These are phyloP conservation scores for Sesia apiformis DNA, from an alignment of 2,888 invertebrate genomes.

Conservation along the genomic window DNA sequence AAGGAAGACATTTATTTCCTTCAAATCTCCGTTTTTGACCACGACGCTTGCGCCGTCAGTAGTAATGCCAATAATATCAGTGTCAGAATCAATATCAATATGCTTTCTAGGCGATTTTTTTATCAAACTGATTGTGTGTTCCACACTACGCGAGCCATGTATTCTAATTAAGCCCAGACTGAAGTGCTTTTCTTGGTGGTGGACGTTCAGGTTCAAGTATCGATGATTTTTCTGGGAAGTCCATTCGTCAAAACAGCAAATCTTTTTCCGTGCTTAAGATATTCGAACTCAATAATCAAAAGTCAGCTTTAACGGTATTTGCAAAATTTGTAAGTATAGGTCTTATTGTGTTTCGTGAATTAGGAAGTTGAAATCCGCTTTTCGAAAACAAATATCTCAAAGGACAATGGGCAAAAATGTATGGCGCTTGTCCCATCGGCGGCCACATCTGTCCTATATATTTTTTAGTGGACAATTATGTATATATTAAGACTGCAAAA, in stretches of 20 bases:
- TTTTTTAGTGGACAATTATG: too few species aligned
- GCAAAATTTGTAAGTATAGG: too few species aligned
- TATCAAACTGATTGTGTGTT: slow-evolving; percentile 1
- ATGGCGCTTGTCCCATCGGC: too few species aligned
- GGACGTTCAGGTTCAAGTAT: slow-evolving; percentile 12
- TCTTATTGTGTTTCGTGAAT: too few species aligned
- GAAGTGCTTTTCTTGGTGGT: slow-evolving; percentile 8
- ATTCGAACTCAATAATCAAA: slow-evolving; percentile 3
- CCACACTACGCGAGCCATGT: slow-evolving; percentile 7
- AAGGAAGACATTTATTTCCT: too few species aligned
- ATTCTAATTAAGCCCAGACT: slow-evolving; percentile 14
- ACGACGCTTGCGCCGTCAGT: slow-evolving; percentile 12
- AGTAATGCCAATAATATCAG: slow-evolving; percentile 11
- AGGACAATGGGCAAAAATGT: too few species aligned
- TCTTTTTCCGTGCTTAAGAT: not conserved
- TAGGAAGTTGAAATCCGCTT: too few species aligned
- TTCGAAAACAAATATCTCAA: too few species aligned
- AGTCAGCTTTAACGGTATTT: too few species aligned
- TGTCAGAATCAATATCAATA: slow-evolving; percentile 9
- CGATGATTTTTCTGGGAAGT: too few species aligned
- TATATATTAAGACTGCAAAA: too few species aligned
- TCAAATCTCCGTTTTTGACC: slow-evolving; percentile 12
- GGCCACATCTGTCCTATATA: too few species aligned
- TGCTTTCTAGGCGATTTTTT: slow-evolving; percentile 8
- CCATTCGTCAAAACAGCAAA: slow-evolving; percentile 9